Base-by-base conservation (phyloP, 2,888 invertebrate species). In the Tetheella fluctuosa region DNA sequence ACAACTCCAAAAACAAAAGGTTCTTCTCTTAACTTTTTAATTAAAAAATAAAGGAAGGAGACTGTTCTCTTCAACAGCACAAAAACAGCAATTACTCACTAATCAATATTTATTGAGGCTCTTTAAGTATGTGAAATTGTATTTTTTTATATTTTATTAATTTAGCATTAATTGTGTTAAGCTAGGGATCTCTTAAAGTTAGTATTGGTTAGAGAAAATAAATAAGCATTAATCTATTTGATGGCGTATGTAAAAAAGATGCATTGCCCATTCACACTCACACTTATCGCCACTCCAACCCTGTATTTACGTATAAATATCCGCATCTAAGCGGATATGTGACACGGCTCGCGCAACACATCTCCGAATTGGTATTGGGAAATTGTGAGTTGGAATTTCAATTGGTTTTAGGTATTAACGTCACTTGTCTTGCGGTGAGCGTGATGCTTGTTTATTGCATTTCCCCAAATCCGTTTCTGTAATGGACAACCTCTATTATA, bases 341-440 rank as follows among this genome's bases (percentile, higher is more conserved):
- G 80, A 81, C 80, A 71, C 68, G 65, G 76, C 69, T 67, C 74
- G 69, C 64, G 70, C 74, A 71, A 74, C 74, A 76, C 79, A 73
- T 80, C 79, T 81, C 79, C 70, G 70, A 77, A 80, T 78, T 78
- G 80, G 79, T 79, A 88, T 83, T 82, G 79, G 76, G 77, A 81
- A 84, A 82, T 82, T 77, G 80, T 76, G 81, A 85, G 80, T 78
- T 65, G 81, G 84, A 84, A 85, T 85, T 88, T 81, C 80, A 84
- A 88, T 86, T 85, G 81, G 80, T 80, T 85, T 79, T 82, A 73
- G 77, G 80, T 81, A 83, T 81, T 82, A 78, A 79, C 72, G 77
- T 76, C 77, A 73, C 72, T 75, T 80, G 77, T 80, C 74, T 75
- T 69, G 58, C 61, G 68, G 68, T 59, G 59, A 23, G 42, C 20